Percentiles rank a stretch among this genome's conserved stretches.
Conservation (phyloP, 2,888 invertebrate genomes). For the Acrobasis repandana region DNA sequence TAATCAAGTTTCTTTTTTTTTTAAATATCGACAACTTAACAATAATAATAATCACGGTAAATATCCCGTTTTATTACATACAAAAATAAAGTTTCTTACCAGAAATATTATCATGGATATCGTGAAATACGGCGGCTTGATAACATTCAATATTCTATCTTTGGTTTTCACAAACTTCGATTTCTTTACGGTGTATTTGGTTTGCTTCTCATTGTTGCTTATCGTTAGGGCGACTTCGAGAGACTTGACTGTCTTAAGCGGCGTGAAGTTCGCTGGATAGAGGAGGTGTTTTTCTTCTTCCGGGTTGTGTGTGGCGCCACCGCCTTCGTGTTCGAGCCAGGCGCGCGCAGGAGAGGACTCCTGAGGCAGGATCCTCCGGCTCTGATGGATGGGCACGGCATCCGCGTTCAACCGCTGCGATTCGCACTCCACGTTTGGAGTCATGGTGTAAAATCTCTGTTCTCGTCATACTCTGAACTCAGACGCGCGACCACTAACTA, state of each 20-base stretch:
- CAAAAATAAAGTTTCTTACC: slow-evolving; percentile 49
- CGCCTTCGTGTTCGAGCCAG: slow-evolving; percentile 63
- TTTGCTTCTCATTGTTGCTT: not conserved
- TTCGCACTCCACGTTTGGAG: slow-evolving; percentile 60
- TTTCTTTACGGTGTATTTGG: slow-evolving; percentile 36
- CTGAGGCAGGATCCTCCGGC: slow-evolving; percentile 53
- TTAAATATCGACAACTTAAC: not conserved
- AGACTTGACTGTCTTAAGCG: slow-evolving; percentile 22
- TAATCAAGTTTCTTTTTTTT: too few relatives aligned
- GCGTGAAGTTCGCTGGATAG: slow-evolving; percentile 35
- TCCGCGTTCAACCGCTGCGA: slow-evolving; percentile 48
- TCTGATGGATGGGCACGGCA: slow-evolving; percentile 42
- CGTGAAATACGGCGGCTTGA: slow-evolving; percentile 70
- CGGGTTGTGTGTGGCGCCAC: slow-evolving; percentile 41
- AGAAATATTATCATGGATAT: slow-evolving; percentile 65
- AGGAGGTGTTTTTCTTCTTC: slow-evolving; percentile 62
- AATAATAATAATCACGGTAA: not conserved
- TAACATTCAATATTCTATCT: slow-evolving; percentile 56
- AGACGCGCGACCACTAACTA: slow-evolving; percentile 24
- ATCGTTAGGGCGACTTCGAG: slow-evolving; percentile 34
- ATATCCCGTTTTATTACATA: too few relatives aligned
- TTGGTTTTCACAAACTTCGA: slow-evolving; percentile 61
- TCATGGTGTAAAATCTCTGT: slow-evolving; percentile 43
- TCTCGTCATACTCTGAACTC: slow-evolving; percentile 34
- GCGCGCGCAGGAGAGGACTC: slow-evolving; percentile 51